Base-by-base conservation (phyloP, 2,888 invertebrate genomes). In the Caenorhabditis sinica region DNA sequence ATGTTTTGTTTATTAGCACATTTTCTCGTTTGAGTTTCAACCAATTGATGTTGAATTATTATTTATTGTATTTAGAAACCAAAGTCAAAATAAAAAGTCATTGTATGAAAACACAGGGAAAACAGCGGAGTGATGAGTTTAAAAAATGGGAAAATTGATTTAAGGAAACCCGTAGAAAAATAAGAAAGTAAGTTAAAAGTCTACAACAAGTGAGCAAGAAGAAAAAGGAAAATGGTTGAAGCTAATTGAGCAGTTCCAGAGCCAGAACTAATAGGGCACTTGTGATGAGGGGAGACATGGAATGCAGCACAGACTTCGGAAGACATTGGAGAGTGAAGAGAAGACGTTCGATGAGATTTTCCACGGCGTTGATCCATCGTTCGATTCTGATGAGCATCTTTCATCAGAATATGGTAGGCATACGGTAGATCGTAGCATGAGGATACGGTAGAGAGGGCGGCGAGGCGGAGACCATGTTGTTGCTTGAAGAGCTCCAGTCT, bases 361-460 rank as follows among this genome's bases (percentile, higher is more conserved):
- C 71, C 68, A 25, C 82, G 53, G 6, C 61, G 53, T 13, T 20
- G 49, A 8, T 77, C 73, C 60, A 60, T 68, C 13, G 84, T 76
- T 30, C 69, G 56, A 58, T 82, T 82, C 43, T 82, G 73, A n/a
- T 13, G 40, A 25, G 73, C 74, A 43, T 81, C 75, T n/a, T 68
- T 68, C 82, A 77, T 75, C 23, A 88, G 68, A 49, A 86, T 71
- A 49, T 82, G 83, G 40, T 85, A 83, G n/a, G 88, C 85, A 63
- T 85, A 88, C 23, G 88, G 88, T 45, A 91, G 83, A 81, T 91
- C 91, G 74, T 87, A 92, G 77, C 91, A 91, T 11, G 88, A 87
- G n/a, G 81, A 75, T 13, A 89, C 82, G 76, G 89, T 90, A 30
- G 86, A 89, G 45, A 91, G 68, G 3, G 91, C 91, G 0, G 90